These are phyloP conservation scores for Dendronephthya gigantea DNA, from an alignment of 64 coral and sea anemone genomes.

Conservation along the genomic window DNA sequence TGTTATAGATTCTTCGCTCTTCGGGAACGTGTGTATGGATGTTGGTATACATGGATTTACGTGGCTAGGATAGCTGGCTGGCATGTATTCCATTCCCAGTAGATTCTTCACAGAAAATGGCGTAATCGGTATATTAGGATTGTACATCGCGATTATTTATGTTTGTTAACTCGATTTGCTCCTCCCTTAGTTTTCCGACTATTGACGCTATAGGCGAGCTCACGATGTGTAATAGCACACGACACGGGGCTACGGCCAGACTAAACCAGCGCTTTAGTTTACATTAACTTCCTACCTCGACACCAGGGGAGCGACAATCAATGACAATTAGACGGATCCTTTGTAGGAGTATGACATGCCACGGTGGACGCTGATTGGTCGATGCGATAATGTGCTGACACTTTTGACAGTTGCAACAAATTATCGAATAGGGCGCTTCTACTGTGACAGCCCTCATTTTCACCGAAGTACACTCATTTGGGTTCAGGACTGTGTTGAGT, in stretches of 20 bases:
- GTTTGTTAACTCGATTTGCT: not conserved
- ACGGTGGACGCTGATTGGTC: not conserved
- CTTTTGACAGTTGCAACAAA: constrained; percentile 14
- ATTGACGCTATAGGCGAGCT: not conserved
- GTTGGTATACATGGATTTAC: constrained; percentile 4
- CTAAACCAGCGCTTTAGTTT: constrained; percentile 17
- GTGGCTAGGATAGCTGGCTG: not conserved
- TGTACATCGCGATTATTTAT: not conserved
- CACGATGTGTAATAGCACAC: not conserved
- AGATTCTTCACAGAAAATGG: constrained; percentile 9
- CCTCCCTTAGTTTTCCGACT: not conserved
- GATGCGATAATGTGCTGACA: constrained; percentile 17
- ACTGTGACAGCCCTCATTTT: not conserved
- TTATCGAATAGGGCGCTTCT: not conserved
- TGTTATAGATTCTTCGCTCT: not conserved
- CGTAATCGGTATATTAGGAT: constrained; percentile 9
- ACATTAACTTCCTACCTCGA: constrained; percentile 16
- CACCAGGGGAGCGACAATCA: constrained; percentile 19
- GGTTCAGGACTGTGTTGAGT: not conserved
- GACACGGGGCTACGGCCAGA: not conserved
- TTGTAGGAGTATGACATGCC: constrained; percentile 8
- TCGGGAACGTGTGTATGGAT: not conserved
- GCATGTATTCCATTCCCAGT: constrained; percentile 8
- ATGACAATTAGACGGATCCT: constrained; percentile 13
- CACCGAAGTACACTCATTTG: not conserved